Percentiles rank a stretch among this genome's conserved stretches.
Conservation (phyloP, 2,888 invertebrate species). For the Hydrotaea diabolus region DNA sequence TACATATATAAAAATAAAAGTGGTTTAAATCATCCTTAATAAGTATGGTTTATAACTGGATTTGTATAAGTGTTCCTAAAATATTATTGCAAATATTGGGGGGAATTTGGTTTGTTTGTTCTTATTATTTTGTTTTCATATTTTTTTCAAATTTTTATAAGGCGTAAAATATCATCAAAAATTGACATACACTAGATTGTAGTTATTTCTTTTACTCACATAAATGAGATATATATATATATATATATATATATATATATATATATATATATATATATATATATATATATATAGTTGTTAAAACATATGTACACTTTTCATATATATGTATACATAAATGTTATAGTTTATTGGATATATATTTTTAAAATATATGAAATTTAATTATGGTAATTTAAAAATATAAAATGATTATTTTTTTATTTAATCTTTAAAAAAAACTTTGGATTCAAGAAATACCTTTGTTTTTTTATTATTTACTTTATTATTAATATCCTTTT, state of each 20-base stretch:
- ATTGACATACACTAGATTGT: constrained; percentile 80
- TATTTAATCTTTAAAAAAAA: constrained; percentile 18
- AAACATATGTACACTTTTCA: constrained; percentile 64
- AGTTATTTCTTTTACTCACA: constrained; percentile 65
- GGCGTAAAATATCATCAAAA: constrained; percentile 80
- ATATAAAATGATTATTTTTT: not conserved
- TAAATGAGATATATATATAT: constrained; percentile 57
- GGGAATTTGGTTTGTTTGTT: constrained; percentile 63
- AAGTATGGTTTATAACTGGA: constrained; percentile 46
- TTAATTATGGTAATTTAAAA: constrained; percentile 25
- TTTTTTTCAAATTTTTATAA: constrained; percentile 71
- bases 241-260: constrained; percentile 70
- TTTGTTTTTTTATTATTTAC: constrained; percentile 9
- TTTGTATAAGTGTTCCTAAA: constrained; percentile 60
- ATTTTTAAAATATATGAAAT: constrained; percentile 1
- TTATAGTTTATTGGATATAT: constrained; percentile 29
- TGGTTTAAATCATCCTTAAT: constrained; percentile 44
- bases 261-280: too few relatives aligned
- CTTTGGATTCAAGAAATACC: constrained; percentile 42
- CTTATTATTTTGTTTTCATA: constrained; percentile 29
- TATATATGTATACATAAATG: constrained; percentile 70
- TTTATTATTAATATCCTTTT: not conserved
- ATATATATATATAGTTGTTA: constrained; percentile 69
- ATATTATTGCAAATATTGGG: constrained; percentile 65
- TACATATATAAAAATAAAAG: constrained; percentile 37